Base-by-base conservation (phyloP, 2,113 vertebrate genomes). In the Eolophus roseicapilla region DNA sequence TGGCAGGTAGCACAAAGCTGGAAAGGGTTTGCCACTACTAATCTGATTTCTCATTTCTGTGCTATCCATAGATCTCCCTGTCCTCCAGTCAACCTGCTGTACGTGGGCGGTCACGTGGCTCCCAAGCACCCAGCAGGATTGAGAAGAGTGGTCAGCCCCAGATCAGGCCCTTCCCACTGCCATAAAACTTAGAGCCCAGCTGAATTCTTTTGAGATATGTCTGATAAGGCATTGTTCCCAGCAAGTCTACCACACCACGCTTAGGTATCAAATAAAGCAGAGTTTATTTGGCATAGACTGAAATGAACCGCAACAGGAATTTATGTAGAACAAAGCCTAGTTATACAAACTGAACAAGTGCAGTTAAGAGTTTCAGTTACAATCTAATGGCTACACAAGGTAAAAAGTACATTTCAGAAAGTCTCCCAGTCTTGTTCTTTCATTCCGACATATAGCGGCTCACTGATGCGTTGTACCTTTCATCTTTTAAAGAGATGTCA, bases 341-440 rank as follows among this genome's bases (percentile, higher is more conserved):
- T 77, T 93, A 95, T 85, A 94, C 88, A 76, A 81, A 88, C 83
- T 13, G 68, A 93, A 77, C 17, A 6, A 86, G 91, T 55, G 94
- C 94, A 88, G 92, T 94, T 93, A 95, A 95, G 78, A 87, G 90
- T 63, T 94, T 88, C 91, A 11, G 94, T 95, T 95, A 96, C 90
- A 94, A 77, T 62, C 70, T 55, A 88, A 35, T 1, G 11, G 17
- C 79, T 74, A 90, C 88, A 87, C 67, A 92, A 88, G 90, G 55
- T 73, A 23, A 93, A 75, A 92, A 88, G 63, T 29, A 77, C 90
- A 77, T 82, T 53, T 82, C 64, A 33, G 88, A 46, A 76, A 71
- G 82, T 88, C 83, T 92, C 90, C 74, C 80, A 46, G 86, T 67
- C 91, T 64, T 33, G 71, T 60, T 78, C 67, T 81, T 47, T 17